Evolutionary conservation across 2,888 invertebrate species (phyloP).

Genomic region (Aproaerema taeniolella): DNA sequence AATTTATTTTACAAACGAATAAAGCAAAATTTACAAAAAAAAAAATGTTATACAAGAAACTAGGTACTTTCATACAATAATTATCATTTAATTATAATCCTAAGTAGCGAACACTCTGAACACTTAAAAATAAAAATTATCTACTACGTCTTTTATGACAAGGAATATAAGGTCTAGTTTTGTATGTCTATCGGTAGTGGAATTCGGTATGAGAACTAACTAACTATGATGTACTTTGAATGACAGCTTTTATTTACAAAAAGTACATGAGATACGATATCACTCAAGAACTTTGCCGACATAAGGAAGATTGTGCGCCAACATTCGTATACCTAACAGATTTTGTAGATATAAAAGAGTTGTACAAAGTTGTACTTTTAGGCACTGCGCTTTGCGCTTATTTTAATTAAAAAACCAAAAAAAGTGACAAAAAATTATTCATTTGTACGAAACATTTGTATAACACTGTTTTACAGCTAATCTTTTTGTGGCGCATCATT

Average conservation of each 20-base stretch:
- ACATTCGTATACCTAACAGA: not conserved
- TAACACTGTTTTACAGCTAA: constrained; percentile 2
- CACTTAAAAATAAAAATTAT: constrained; percentile 40
- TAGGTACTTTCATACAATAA: constrained; percentile 56
- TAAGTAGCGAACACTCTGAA: constrained; percentile 70
- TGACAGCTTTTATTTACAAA: constrained; percentile 61
- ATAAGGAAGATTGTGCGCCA: constrained; percentile 26
- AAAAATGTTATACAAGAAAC: constrained; percentile 41
- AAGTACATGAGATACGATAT: constrained; percentile 58
- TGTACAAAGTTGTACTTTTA: too few relatives aligned
- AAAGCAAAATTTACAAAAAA: constrained; percentile 68
- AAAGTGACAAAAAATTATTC: not conserved
- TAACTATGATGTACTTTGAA: constrained; percentile 40
- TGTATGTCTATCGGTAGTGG: constrained; percentile 63
- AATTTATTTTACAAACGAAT: constrained; percentile 65
- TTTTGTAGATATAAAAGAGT: not conserved
- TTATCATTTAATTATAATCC: constrained; percentile 40
- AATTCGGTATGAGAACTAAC: constrained; percentile 61
- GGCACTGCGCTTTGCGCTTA: not conserved
- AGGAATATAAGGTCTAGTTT: constrained; percentile 43
- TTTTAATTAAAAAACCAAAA: not conserved
- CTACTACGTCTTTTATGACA: constrained; percentile 48
- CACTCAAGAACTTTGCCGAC: constrained; percentile 49
- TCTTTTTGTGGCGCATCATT: constrained; percentile 13
- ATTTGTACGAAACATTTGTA: not conserved